Evolutionary conservation across 2,113 vertebrate species (phyloP).

Genomic region (Piaya cayana): DNA sequence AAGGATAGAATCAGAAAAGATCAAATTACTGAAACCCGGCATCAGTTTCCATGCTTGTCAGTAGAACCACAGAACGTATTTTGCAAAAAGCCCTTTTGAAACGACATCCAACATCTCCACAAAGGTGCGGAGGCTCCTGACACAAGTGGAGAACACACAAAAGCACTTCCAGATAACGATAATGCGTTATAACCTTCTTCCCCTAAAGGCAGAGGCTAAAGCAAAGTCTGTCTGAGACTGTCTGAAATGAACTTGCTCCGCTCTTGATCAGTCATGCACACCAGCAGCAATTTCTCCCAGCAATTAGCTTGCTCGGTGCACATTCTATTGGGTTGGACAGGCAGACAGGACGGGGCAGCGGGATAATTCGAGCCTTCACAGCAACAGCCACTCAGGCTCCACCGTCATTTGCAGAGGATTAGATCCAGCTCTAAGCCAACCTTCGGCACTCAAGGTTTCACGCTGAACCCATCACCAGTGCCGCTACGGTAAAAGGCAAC

Average conservation of each 20-base stretch:
- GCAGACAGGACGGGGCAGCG: constrained; percentile 59
- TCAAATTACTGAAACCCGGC: background rate
- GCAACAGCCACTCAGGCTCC: constrained; percentile 42
- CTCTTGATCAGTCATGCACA: constrained; percentile 87
- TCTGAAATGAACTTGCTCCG: constrained; percentile 79
- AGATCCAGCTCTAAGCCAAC: constrained; percentile 32
- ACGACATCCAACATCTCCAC: background rate
- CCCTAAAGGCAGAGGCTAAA: constrained; percentile 81
- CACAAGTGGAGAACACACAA: constrained; percentile 54
- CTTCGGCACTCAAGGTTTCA: constrained; percentile 13
- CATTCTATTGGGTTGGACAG: constrained; percentile 81
- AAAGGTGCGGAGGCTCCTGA: constrained; percentile 30
- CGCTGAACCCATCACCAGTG: background rate
- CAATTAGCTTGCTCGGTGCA: constrained; percentile 81
- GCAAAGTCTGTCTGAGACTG: constrained; percentile 82
- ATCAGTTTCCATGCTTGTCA: background rate
- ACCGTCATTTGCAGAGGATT: constrained; percentile 55
- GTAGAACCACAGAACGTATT: background rate
- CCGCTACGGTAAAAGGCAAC: background rate
- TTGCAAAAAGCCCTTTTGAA: background rate
- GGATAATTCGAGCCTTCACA: constrained; percentile 49
- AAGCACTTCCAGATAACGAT: constrained; percentile 69
- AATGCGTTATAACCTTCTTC: constrained; percentile 79
- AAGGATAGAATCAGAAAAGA: background rate
- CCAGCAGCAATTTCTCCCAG: constrained; percentile 79